Percentiles rank a stretch among this genome's conserved stretches.
phyloP scores from a whole-genome alignment of 2,797 vertebrate genomes.

The Spinus olivaceus region DNA sequence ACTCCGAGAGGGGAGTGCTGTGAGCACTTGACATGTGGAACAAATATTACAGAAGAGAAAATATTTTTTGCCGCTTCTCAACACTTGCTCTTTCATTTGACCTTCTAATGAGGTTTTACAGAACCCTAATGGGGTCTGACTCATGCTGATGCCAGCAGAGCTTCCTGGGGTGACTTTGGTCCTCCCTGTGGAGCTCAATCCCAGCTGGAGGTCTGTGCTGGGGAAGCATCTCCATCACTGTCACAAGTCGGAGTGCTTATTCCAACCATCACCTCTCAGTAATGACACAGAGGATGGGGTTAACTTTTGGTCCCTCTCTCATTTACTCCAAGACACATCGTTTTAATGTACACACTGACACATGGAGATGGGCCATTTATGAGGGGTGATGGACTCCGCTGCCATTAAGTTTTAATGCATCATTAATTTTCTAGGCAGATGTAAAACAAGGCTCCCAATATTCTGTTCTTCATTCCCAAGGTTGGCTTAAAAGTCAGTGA shows the following conservation, averaged over 20 bases:
- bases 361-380: slow-evolving; percentile 25
- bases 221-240: slow-evolving; percentile 3
- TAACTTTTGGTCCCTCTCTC: slow-evolving; percentile 55
- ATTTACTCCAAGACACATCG: slow-evolving; percentile 7
- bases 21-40: background rate
- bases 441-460: slow-evolving; percentile 39
- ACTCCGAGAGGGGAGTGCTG: background rate
- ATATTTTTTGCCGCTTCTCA: background rate
- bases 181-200: background rate
- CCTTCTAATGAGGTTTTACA: background rate
- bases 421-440: slow-evolving; percentile 57
- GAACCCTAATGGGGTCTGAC: background rate
- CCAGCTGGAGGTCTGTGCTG: background rate
- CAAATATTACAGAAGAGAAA: background rate
- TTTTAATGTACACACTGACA: slow-evolving; percentile 42
- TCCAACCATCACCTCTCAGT: background rate
- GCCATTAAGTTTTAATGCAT: slow-evolving; percentile 58
- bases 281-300: slow-evolving; percentile 24
- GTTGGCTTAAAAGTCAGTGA: slow-evolving; percentile 52
- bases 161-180: background rate
- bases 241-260: background rate
- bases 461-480: slow-evolving; percentile 36
- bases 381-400: slow-evolving; percentile 28
- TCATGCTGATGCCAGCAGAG: background rate
- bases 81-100: background rate